Conservation (phyloP, 2,888 invertebrate genomes). For the Asteroscopus sphinx region DNA sequence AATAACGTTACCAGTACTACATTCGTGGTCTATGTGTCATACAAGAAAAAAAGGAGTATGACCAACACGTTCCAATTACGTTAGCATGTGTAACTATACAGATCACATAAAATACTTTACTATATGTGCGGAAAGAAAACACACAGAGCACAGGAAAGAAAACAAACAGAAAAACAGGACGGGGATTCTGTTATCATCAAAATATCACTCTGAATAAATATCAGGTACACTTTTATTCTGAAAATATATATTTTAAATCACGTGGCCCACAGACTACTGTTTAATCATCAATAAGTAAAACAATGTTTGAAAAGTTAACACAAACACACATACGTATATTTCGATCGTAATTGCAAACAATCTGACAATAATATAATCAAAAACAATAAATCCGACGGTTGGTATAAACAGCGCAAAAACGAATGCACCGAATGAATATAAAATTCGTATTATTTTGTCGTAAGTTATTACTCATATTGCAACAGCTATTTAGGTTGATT, state of each 20-base stretch:
- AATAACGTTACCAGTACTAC: too few relatives aligned
- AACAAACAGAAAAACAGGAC: slow-evolving; percentile 28
- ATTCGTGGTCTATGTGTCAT: too few relatives aligned
- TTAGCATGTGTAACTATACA: not conserved
- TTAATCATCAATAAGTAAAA: slow-evolving; percentile 50
- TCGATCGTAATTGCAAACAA: slow-evolving; percentile 58
- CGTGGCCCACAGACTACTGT: slow-evolving; percentile 13
- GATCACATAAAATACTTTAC: slow-evolving; percentile 38
- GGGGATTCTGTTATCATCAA: slow-evolving; percentile 32
- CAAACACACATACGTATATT: slow-evolving; percentile 50
- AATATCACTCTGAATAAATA: slow-evolving; percentile 32
- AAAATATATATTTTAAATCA: slow-evolving; percentile 26
- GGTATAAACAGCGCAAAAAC: slow-evolving; percentile 37
- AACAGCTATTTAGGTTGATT: too few relatives aligned
- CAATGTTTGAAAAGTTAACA: slow-evolving; percentile 53
- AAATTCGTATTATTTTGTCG: not conserved
- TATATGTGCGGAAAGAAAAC: slow-evolving; percentile 29
- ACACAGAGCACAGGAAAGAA: slow-evolving; percentile 14
- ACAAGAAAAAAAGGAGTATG: too few relatives aligned
- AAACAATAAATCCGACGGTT: slow-evolving; percentile 50
- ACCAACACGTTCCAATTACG: not conserved
- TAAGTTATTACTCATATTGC: not conserved
- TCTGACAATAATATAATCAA: slow-evolving; percentile 61
- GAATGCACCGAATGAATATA: slow-evolving; percentile 34
- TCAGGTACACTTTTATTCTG: slow-evolving; percentile 19